A percentile compares a stretch with the other conserved stretches of the same genome.
Evolutionary conservation across 1,140 invertebrate genomes (phyloP).

Genomic region (Drosophila lini): DNA sequence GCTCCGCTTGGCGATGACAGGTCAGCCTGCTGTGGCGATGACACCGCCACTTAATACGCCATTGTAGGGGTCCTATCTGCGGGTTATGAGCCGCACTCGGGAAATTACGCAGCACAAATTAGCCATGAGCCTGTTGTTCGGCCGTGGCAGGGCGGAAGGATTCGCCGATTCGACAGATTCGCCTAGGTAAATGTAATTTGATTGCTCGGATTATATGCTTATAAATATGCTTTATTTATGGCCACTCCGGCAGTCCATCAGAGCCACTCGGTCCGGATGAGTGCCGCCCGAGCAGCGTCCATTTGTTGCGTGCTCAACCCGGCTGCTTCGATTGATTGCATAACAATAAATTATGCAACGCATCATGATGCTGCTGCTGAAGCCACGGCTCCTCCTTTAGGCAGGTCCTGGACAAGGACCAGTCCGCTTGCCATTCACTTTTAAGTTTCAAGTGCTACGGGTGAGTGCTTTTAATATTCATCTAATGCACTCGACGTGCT

Average conservation of each 20-base stretch:
- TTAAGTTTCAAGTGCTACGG: conserved; percentile 46
- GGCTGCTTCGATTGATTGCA: conserved; percentile 50
- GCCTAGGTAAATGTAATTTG: conserved; percentile 31
- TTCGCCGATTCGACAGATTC: conserved; percentile 4
- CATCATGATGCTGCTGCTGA: conserved; percentile 34
- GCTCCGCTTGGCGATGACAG: conserved; percentile 57
- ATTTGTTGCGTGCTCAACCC: conserved; percentile 44
- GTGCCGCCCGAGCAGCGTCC: conserved; percentile 17
- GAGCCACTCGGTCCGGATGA: conserved; percentile 25
- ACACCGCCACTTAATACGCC: conserved; percentile 60
- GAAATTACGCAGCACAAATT: conserved; percentile 71
- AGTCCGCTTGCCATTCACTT: conserved; percentile 26
- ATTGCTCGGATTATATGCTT: conserved; percentile 35
- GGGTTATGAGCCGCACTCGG: conserved; percentile 44
- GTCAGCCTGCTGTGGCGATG: conserved; percentile 53
- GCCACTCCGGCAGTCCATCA: conserved; percentile 18
- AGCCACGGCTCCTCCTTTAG: background rate
- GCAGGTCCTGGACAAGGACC: conserved; percentile 38
- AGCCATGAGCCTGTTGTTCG: conserved; percentile 24
- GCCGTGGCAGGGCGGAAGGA: conserved; percentile 3
- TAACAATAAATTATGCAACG: conserved; percentile 65
- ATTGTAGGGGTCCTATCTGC: conserved; percentile 37
- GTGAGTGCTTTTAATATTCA: conserved; percentile 78
- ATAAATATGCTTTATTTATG: conserved; percentile 52
- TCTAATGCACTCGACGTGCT: conserved; percentile 72